These are phyloP conservation scores for Gambusia affinis DNA, from an alignment of 2,113 vertebrate genomes.

Conservation along the genomic window DNA sequence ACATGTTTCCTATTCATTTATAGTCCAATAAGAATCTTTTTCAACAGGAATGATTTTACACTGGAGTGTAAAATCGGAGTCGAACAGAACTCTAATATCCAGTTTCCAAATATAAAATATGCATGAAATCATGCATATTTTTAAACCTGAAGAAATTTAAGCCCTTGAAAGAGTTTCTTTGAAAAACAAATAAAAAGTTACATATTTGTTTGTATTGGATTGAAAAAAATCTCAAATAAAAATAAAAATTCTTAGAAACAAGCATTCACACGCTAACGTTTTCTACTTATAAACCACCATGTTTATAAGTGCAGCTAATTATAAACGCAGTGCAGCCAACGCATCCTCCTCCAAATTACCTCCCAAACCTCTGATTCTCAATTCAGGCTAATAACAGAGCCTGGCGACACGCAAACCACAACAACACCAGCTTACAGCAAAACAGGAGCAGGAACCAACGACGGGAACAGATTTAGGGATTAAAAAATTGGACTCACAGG, in stretches of 20 bases:
- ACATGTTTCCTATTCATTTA: no score
- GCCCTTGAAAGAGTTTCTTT: not conserved
- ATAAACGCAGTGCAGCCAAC: not conserved
- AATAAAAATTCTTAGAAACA: not conserved
- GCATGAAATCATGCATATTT: not conserved
- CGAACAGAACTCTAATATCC: not conserved
- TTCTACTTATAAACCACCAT: not conserved
- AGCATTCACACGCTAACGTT: not conserved
- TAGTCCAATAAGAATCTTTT: no score
- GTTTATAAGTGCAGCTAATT: not conserved
- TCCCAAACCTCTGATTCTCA: not conserved
- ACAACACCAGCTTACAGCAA: conserved; percentile 22
- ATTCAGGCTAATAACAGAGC: conserved; percentile 4
- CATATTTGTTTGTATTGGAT: not conserved
- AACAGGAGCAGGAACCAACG: conserved; percentile 37
- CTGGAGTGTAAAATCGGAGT: no score
- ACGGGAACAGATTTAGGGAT: conserved; percentile 17
- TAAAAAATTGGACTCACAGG: conserved; percentile 38
- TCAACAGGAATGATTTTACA: no score
- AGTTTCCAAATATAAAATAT: not conserved
- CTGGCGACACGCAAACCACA: conserved; percentile 17
- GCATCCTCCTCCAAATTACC: not conserved
- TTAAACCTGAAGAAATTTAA: not conserved
- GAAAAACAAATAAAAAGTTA: not conserved
- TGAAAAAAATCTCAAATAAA: not conserved